Conservation (phyloP, 2,797 vertebrate species). For the Delichon dasypus region DNA sequence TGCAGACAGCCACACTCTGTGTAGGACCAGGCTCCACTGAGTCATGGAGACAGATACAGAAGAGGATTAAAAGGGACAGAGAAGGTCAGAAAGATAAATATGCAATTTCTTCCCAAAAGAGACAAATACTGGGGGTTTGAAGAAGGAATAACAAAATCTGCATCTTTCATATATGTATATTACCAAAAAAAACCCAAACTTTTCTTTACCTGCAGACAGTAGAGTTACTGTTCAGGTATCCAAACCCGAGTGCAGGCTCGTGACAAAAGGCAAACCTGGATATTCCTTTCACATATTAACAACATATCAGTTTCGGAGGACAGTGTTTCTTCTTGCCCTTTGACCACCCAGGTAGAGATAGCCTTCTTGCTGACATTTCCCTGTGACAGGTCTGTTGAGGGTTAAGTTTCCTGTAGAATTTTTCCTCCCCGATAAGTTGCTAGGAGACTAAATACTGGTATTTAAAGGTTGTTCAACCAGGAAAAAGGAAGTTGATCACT, state of each 20-base stretch:
- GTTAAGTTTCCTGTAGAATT: too few relatives aligned
- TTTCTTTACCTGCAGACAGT: not conserved
- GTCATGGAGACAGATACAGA: not conserved
- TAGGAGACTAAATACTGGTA: too few relatives aligned
- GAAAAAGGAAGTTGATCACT: too few relatives aligned
- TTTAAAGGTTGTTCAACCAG: too few relatives aligned
- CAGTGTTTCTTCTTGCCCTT: not conserved
- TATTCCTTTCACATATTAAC: not conserved
- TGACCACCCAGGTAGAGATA: fast-evolving
- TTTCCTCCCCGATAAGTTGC: too few relatives aligned
- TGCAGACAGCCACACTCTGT: not conserved
- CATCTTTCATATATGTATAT: not conserved
- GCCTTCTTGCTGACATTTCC: not conserved
- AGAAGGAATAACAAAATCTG: not conserved
- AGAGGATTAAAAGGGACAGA: not conserved
- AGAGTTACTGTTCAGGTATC: not conserved
- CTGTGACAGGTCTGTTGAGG: not conserved
- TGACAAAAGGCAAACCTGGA: not conserved
- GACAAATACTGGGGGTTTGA: not conserved
- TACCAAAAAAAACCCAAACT: fast-evolving
- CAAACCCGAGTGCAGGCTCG: not conserved
- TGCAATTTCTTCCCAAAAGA: not conserved
- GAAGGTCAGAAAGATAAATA: not conserved
- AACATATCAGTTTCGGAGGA: not conserved
- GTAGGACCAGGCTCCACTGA: not conserved